These are phyloP conservation scores for Dynastes tityus DNA, from an alignment of 2,888 invertebrate genomes.

Conservation along the genomic window DNA sequence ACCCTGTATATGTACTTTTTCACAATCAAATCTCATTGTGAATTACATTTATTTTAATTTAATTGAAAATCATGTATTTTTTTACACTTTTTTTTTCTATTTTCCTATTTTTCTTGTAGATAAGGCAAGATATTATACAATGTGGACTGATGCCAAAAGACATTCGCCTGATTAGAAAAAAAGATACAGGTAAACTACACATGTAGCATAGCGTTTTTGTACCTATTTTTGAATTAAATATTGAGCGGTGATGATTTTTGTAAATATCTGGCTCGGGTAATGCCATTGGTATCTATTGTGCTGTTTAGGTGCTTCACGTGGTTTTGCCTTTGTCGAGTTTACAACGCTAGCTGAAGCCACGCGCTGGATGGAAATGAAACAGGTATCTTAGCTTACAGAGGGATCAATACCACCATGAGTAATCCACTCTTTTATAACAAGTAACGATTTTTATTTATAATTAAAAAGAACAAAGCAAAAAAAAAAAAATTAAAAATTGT, in stretches of 20 bases:
- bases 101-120: constrained; percentile 72
- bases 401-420: constrained; percentile 54
- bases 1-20: too few relatives aligned
- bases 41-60: too few relatives aligned
- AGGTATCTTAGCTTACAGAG: constrained; percentile 75
- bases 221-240: constrained; percentile 20
- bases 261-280: constrained; percentile 65
- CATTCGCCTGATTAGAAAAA: constrained; percentile 86
- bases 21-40: too few relatives aligned
- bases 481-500: constrained; percentile 48
- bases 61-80: too few relatives aligned
- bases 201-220: constrained; percentile 35
- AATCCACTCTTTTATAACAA: constrained; percentile 55
- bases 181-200: constrained; percentile 82
- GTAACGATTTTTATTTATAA: constrained; percentile 56
- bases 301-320: constrained; percentile 92
- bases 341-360: constrained; percentile 89
- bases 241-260: constrained; percentile 48
- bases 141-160: constrained; percentile 85
- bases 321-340: constrained; percentile 96
- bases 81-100: background rate
- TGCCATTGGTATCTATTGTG: constrained; percentile 71
- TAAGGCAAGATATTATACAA: constrained; percentile 83
- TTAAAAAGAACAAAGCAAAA: constrained; percentile 47
- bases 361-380: constrained; percentile 93